These are phyloP conservation scores for Idaea aversata DNA, from an alignment of 2,888 invertebrate species.

Conservation along the genomic window DNA sequence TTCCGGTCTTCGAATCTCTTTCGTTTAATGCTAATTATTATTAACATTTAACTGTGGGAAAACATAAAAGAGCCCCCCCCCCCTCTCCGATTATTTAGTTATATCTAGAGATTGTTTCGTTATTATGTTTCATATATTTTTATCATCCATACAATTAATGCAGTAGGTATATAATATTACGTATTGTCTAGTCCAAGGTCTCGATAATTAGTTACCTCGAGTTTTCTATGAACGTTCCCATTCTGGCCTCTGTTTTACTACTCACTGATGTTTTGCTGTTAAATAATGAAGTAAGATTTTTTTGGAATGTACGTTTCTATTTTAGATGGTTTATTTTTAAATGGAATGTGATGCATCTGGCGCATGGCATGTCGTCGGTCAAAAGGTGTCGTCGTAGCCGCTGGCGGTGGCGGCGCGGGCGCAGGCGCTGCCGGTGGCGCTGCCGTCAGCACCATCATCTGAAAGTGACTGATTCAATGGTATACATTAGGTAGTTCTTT, in stretches of 20 bases:
- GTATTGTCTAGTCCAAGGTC: background rate
- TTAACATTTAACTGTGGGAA: slow-evolving; percentile 32
- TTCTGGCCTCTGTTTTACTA: background rate
- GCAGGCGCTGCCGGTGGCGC: no score
- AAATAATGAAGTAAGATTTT: background rate
- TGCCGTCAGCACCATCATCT: no score
- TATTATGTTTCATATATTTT: background rate
- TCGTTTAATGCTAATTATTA: slow-evolving; percentile 22
- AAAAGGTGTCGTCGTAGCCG: background rate
- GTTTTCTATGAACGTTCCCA: background rate
- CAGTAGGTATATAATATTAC: background rate
- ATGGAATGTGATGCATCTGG: background rate
- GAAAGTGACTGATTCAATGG: no score
- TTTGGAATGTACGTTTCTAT: background rate
- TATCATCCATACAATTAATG: background rate
- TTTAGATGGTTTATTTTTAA: background rate
- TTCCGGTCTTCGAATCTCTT: slow-evolving; percentile 1
- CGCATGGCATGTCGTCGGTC: background rate
- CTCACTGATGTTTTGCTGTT: background rate
- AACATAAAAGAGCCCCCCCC: slow-evolving; percentile 12
- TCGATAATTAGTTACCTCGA: background rate
- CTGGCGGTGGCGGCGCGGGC: no score
- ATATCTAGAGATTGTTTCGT: background rate
- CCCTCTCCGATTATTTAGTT: background rate
- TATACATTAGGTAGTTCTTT: background rate